Base-by-base conservation (phyloP, 2,113 vertebrate genomes). In the Salvelinus sp. region DNA sequence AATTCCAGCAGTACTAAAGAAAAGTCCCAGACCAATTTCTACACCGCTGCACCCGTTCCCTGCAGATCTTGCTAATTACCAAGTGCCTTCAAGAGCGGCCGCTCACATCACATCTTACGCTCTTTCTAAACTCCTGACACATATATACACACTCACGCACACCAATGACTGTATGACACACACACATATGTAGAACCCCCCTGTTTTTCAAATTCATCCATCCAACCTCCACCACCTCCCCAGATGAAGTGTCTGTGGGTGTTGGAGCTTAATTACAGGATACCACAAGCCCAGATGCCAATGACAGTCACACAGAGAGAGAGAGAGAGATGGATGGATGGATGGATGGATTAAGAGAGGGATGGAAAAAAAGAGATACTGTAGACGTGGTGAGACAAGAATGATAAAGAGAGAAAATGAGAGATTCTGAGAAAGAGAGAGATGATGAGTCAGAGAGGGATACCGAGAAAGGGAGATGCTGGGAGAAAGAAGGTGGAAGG, bases 321-420 rank as follows among this genome's bases (percentile, higher is more conserved):
- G 0, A 30, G 47, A 93, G 93, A 0, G 90, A 93, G 25, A 16
- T 6, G 10, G 12, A 23, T 44, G 33, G 33, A 33, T 33, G 33
- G 33, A 38, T 38, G 38, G 38, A 38, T 38, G 20, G 10, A 27
- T 1, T 2, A 13, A 4, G 69, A 18, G 33, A 9, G 5, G 12
- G 22, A 25, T 30, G 4, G 27, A 18, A 22, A 6, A 65, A 18
- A 9, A 5, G 38, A 94, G 94, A 94, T 91, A 96, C 95, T 94
- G 91, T 96, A 96, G 80, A 94, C 90, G 91, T 95, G 4, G n/a
- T 20, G 27, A 28, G 14, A 50, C 70, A 72, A 72, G 14, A 16
- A 4, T 3, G 13, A 50, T 3, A 16, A 3, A 50, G 33, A 38
- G 33, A 30, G 30, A 30, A 4, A 30, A 30, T 63, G 44, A 25